These are phyloP conservation scores for Tretioscincus oriximinensis DNA, from an alignment of 2,113 vertebrate genomes.

Conservation along the genomic window DNA sequence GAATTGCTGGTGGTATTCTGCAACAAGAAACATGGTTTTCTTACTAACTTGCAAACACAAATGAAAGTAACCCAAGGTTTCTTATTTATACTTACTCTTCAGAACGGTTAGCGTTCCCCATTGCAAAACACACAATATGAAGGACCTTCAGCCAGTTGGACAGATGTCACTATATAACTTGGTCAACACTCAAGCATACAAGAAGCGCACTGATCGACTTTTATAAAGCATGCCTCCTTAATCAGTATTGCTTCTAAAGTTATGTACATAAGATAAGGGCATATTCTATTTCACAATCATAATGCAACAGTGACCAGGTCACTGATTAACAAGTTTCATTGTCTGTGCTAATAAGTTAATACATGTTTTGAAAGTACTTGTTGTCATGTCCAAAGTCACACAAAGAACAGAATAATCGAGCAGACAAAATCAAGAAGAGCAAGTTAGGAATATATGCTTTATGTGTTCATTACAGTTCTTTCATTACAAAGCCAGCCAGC, in stretches of 20 bases:
- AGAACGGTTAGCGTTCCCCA: constrained; percentile 78
- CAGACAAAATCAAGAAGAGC: not conserved
- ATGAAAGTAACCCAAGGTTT: not conserved
- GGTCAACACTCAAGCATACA: constrained; percentile 22
- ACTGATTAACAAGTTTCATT: constrained; percentile 21
- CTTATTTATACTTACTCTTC: constrained; percentile 74
- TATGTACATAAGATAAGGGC: not conserved
- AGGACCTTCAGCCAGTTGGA: not conserved
- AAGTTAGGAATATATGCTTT: not conserved
- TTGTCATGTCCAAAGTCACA: accelerated
- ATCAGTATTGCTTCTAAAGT: not conserved
- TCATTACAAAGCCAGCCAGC: not conserved
- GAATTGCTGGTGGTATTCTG: no score
- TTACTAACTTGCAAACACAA: not conserved
- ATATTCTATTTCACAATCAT: constrained; percentile 18
- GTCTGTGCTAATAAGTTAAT: accelerated
- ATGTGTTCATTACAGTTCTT: no score
- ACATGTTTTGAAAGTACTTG: accelerated
- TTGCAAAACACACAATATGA: constrained; percentile 44
- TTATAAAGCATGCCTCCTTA: not conserved
- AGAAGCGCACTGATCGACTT: not conserved
- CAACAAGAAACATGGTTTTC: constrained; percentile 1
- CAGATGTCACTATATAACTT: constrained; percentile 6
- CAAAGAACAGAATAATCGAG: not conserved
- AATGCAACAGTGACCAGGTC: constrained; percentile 20